Base-by-base conservation (phyloP, 2,888 invertebrate species). In the Pharmacophagus antenor region DNA sequence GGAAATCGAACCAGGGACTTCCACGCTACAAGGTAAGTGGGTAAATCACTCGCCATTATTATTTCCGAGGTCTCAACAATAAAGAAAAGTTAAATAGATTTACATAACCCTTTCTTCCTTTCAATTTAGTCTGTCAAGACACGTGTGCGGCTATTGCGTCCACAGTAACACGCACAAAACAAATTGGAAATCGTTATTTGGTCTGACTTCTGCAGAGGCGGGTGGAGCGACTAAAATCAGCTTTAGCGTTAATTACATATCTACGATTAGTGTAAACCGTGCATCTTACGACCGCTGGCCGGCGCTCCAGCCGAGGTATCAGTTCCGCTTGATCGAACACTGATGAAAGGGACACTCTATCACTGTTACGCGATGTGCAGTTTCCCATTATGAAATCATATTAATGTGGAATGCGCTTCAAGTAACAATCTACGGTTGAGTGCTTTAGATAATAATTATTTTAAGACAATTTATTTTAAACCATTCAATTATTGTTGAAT, bases 241-340 rank as follows among this genome's bases (percentile, higher is more conserved):
- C 70, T 68, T 73, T 72, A 74, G 67, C 54, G 70, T 74, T 77
- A 75, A 80, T 80, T 76, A n/a, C n/a, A n/a, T n/a, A 79, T 72
- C 67, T 66, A 68, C 68, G 74, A 76, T 77, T 73, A 75, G 72
- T 71, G 67, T 69, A 70, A 70, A 70, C 71, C 72, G 68, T 71
- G 73, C 77, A 76, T 74, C 73, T 74, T 70, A 70, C 60, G 66
- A 67, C 71, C 70, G 54, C 61, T 61, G 50, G 61, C 62, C 22
- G 48, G 37, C 20, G 47, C 57, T 47, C 46, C 49, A 15, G 41
- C 15, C 31, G 66, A 64, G 64, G 72, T 70, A 84, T 82, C 77
- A 74, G 76, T 78, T 79, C 77, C 77, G 69, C 71, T 73, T 82
- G 84, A 85, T 85, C 77, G 78, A 77, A 67, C 79, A 70, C 69